Base-by-base conservation (phyloP, 2,888 invertebrate genomes). In the Pristionchus fissidentatus region DNA sequence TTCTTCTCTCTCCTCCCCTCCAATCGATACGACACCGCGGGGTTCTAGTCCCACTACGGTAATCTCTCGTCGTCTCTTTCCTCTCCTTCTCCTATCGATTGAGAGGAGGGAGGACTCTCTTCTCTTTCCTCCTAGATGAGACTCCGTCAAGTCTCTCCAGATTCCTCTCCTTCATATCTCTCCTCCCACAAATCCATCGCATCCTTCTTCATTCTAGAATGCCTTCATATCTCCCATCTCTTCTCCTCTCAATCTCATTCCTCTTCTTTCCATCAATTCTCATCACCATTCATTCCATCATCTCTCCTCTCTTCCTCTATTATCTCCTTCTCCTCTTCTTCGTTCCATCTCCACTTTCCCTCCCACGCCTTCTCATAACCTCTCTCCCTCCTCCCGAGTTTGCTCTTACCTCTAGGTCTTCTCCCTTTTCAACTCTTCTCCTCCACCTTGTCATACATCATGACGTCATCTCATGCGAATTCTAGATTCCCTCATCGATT, bases 81-180 rank as follows among this genome's bases (percentile, higher is more conserved):
- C 52, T 22, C 35, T 55, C 55, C 52, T 13, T 52, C 19, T 78
- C 78, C 5, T n/a, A 78, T 78, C 52, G 52, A 52, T 78, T 78
- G 52, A 52, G 26, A 41, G 52, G 29, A n/a, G n/a, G 49, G 75
- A 46, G 46, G 49, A 49, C 43, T n/a, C n/a, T 35, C 55, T 19
- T 46, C 75, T 75, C 75, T n/a, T 19, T 77, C 55, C 52, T 43
- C 49, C 78, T 32, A 43, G 35, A 26, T 35, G 49, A 32, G 35
- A 38, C 43, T 43, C 29, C 26, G 46, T 43, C 35, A 26, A 49
- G 55, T 29, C 78, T n/a, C n/a, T 41, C 52, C 78, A 55, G 78
- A 52, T 55, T 78, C 78, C 78, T 43, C 35, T 41, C 35, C 78
- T 38, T 55, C 55, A 19, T 55, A 29, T 46, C 19, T 60, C 60